A percentile compares a stretch with the other conserved stretches of the same genome.
phyloP scores from a whole-genome alignment of 2,888 invertebrate species.

The Nemotelus nigrinus region DNA sequence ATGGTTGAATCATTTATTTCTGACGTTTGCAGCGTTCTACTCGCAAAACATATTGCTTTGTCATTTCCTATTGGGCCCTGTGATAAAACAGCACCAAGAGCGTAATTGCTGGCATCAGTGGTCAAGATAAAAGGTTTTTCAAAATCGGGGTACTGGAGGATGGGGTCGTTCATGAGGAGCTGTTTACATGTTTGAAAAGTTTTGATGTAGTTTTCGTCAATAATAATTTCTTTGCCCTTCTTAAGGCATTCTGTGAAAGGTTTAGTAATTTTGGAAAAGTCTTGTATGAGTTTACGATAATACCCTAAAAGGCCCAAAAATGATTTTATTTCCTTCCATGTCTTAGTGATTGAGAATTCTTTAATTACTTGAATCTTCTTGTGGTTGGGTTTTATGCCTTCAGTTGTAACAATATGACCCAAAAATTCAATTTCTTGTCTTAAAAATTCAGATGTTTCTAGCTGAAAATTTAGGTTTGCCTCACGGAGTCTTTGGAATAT shows the following conservation, averaged over 20 bases:
- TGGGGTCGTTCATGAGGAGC: conserved; percentile 14
- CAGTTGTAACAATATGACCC: conserved; percentile 1
- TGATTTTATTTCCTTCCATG: conserved; percentile 4
- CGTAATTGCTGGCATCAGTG: conserved; percentile 2
- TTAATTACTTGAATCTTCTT: conserved; percentile 4
- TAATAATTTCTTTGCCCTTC: not conserved
- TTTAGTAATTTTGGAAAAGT: conserved; percentile 11
- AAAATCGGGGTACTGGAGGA: conserved; percentile 6
- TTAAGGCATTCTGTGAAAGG: conserved; percentile 12
- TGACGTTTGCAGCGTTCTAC: conserved; percentile 3
- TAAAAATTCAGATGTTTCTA: not conserved
- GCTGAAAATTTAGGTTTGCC: conserved; percentile 12
- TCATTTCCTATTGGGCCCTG: conserved; percentile 2
- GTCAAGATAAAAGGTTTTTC: not conserved
- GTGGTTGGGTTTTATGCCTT: no score
- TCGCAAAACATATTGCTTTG: not conserved
- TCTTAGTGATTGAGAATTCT: not conserved
- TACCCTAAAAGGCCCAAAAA: conserved; percentile 15
- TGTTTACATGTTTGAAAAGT: not conserved
- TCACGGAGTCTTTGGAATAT: not conserved
- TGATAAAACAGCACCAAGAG: conserved; percentile 6
- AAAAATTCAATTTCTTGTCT: not conserved
- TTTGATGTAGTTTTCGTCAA: not conserved
- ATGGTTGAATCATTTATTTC: conserved; percentile 1
- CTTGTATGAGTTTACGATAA: conserved; percentile 9